Evolutionary conservation across 2,888 invertebrate genomes (phyloP).

Genomic region (Drosophila cognata): DNA sequence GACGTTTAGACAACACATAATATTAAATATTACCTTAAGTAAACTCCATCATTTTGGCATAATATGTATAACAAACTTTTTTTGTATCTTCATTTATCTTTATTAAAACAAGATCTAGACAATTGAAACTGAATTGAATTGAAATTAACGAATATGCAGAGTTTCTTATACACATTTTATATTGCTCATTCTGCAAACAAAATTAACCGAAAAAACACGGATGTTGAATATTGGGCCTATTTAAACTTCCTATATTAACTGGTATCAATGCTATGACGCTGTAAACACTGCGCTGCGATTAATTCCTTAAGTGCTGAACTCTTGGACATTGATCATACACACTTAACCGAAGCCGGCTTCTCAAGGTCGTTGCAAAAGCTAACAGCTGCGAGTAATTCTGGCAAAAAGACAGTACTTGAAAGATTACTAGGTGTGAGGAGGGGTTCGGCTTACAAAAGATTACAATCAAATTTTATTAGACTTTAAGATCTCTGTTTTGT

Average conservation of each 20-base stretch:
- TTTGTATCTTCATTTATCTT: neutral
- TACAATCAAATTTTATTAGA: constrained; percentile 42
- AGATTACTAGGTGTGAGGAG: neutral
- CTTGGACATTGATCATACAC: constrained; percentile 27
- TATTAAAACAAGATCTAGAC: neutral
- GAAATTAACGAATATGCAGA: neutral
- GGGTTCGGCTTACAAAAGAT: constrained; percentile 23
- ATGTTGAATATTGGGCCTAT: constrained; percentile 5
- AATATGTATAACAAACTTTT: neutral
- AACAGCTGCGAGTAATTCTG: constrained; percentile 10
- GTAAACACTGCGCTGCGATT: neutral
- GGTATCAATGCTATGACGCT: neutral
- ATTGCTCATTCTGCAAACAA: neutral
- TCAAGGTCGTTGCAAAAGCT: constrained; percentile 50
- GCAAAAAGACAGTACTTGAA: neutral
- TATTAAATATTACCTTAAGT: neutral
- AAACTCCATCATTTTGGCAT: neutral
- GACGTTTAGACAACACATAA: neutral
- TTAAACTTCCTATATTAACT: neutral
- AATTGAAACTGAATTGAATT: neutral
- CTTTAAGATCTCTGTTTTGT: constrained; percentile 29
- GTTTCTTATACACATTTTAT: neutral
- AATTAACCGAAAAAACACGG: neutral
- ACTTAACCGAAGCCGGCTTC: constrained; percentile 4
- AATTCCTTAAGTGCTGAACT: constrained; percentile 6